phyloP scores from a whole-genome alignment of 1,140 invertebrate species.

The Leptinotarsa undecemlineata region DNA sequence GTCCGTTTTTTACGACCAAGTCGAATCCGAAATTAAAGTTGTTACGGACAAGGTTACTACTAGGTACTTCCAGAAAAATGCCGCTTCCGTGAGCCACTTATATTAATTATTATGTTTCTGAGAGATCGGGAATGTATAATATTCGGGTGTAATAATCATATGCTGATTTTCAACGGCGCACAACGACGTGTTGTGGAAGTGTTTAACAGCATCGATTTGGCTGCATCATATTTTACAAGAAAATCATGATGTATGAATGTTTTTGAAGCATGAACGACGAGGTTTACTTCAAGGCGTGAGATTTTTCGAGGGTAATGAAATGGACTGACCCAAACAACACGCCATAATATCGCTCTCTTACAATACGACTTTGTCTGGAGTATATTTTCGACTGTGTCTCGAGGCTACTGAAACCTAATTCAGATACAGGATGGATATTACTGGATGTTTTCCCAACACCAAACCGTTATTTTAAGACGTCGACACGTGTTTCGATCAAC shows the following conservation, averaged over 20 bases:
- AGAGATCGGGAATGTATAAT: conserved; percentile 14
- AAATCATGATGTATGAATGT: neutral
- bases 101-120: conserved; percentile 18
- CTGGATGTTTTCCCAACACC: no score
- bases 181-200: neutral
- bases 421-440: no score
- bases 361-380: no score
- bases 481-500: no score
- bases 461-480: no score
- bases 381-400: no score
- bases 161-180: neutral
- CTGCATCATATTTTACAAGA: neutral
- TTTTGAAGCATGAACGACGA: neutral
- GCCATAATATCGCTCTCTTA: neutral
- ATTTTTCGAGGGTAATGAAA: no score
- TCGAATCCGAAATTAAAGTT: conserved; percentile 23
- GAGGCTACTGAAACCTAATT: no score
- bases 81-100: conserved; percentile 22
- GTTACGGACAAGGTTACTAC: conserved; percentile 21
- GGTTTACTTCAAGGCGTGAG: no score
- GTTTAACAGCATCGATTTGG: neutral
- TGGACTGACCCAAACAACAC: no score
- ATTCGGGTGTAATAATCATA: conserved; percentile 23
- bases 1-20: conserved; percentile 20
- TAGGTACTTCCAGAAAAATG: conserved; percentile 17